Base-by-base conservation (phyloP, 2,113 vertebrate species). In the Cottus gobio region DNA sequence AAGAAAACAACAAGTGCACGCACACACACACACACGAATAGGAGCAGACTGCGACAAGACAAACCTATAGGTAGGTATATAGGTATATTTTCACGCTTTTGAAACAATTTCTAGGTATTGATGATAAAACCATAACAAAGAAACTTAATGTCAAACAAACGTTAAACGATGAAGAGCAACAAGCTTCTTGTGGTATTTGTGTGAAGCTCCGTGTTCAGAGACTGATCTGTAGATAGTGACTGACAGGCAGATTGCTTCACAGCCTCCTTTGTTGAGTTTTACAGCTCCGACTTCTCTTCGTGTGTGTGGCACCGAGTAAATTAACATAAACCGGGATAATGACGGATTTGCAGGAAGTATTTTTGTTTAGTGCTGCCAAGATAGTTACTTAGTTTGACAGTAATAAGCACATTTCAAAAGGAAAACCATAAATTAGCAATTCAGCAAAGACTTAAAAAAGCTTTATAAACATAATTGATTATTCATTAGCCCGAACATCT, bases 271-370 rank as follows among this genome's bases (percentile, higher is more conserved):
- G 50, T 30, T 31, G 11, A 46, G 39, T 58, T 36, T 64, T 64
- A 11, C 48, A 36, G 36, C 36, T 56, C 8, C 7, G 18, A 50
- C 3, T 13, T 42, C 5, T 34, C 50, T 75, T n/a, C n/a, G n/a
- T 37, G 16, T 3, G n/a, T 44, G 16, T 66, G 2, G 63, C 57
- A 68, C 46, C 3, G 52, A 37, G 18, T 39, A 2, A 34, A 69
- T 74, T 77, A 74, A 69, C 22, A 78, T 64, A 61, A 39, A 66
- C 10, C 20, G 7, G 15, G 52, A 60, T 70, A 67, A 75, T 71
- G 44, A 79, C 79, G 69, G 57, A 82, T 77, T 15, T 44, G 13
- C 5, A 58, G 16, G 13, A 3, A 5, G 7, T 39, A 15, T 13
- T 31, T 18, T 52, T 66, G 16, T 69, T 64, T 39, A 10, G 24